Base-by-base conservation (phyloP, 2,888 invertebrate species). In the Protophormia terraenovae region DNA sequence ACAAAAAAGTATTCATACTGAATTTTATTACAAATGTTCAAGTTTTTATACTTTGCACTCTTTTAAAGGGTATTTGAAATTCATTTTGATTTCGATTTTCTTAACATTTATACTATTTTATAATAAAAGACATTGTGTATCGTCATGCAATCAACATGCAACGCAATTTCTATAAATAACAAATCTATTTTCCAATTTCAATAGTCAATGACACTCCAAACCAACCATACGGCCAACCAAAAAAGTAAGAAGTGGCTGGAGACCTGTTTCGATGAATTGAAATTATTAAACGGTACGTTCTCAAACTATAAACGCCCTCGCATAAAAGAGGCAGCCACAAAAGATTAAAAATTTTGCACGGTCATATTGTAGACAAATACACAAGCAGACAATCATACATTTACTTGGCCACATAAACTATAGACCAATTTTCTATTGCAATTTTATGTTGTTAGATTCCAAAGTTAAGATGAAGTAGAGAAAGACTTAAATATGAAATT, bases 151-250 rank as follows among this genome's bases (percentile, higher is more conserved):
- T 76, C 72, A 75, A 75, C 85, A 79, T 75, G 71, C 87, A 87
- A 83, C 29, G 83, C 84, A 76, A 86, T 77, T 82, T 80, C 73
- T 82, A 86, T 85, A 85, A 83, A 80, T 83, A 85, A 85, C 83
- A 81, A 85, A 86, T 87, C 84, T 82, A 86, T 87, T 84, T 87
- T 82, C 82, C 81, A 80, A 81, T 84, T 84, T 76, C 81, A 84
- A 86, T 83, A 85, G 71, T 71, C 82, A 75, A 78, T 83, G 84
- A 87, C 85, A 81, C 53, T 69, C 45, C 24, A 72, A 10, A 38
- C 67, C 77, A 77, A 29, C 45, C 41, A 62, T 77, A 60, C 47
- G 77, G 32, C n/a, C 41, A 79, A 82, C 41, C 24, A 64, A 60
- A 60, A 47, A 50, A 50, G 55, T 19, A 38, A 16, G 2, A 72